Base-by-base conservation (phyloP, 2,888 invertebrate species). In the Cryptocephalus moraei region DNA sequence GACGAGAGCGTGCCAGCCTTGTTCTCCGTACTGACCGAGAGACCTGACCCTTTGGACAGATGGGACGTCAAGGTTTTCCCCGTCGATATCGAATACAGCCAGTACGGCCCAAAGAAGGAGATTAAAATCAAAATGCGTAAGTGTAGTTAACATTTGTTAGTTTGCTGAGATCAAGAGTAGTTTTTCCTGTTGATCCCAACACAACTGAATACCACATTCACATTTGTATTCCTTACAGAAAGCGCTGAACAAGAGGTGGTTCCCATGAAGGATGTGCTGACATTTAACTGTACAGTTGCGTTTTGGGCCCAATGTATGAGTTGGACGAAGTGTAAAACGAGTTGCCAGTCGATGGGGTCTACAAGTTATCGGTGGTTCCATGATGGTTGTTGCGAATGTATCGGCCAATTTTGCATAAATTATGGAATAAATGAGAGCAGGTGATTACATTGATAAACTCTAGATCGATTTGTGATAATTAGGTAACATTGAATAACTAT, bases 381-480 rank as follows among this genome's bases (percentile, higher is more conserved):
- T 68, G 89, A 92, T 64, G 92, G 92, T 1, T 94, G 94, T 66
- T 94, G 94, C 67, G 89, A 94, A 69, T 94, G 94, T 65, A 81
- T 94, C 43, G 93, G 93, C 1, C 81, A 84, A 53, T 84, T 83
- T 42, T 94, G 94, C 66, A 78, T 91, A 52, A 89, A 89, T 66
- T 93, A 91, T 68, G 94, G 93, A 1, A 86, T 91, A 49, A 87
- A 88, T 61, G 88, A 91, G 63, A 89, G 88, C 74, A 80, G 86
- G 79, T 86, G 68, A 32, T 39, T 34, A 9, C 13, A 13, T 44
- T 8, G 6, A 36, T 31, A 33, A 43, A 40, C 2, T 13, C 8
- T n/a, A n/a, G n/a, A n/a, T n/a, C n/a, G n/a, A 22, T 14, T 11
- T 44, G 10, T 43, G 4, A 8, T 42, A 11, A 39, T 9, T 34